Percentiles rank a stretch among this genome's conserved stretches.
Evolutionary conservation across 2,113 vertebrate genomes (phyloP).

Genomic region (Brachirus orientalis): DNA sequence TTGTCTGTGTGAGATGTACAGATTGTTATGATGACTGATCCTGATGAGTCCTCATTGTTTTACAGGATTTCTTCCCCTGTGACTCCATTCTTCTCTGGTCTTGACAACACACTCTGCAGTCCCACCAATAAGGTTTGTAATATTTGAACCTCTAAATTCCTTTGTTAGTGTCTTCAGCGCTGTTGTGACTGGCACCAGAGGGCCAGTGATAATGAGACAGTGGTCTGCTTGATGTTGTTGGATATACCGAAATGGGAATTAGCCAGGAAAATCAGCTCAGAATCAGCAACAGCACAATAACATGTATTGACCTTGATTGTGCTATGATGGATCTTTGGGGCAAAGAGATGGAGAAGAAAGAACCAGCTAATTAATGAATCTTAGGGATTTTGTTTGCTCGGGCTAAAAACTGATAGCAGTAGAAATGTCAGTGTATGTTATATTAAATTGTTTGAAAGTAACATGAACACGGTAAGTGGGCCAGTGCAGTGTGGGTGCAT

Average conservation of each 20-base stretch:
- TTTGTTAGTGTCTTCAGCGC: conserved; percentile 18
- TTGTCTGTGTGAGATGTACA: background rate
- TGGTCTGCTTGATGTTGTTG: conserved; percentile 37
- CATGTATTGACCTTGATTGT: conserved; percentile 68
- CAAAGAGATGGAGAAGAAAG: conserved; percentile 32
- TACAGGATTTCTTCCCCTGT: conserved; percentile 54
- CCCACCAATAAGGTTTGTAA: conserved; percentile 44
- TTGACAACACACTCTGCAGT: conserved; percentile 19
- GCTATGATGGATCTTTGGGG: conserved; percentile 42
- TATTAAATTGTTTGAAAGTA: conserved; percentile 46
- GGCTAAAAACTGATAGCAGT: conserved; percentile 42
- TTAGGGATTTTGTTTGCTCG: conserved; percentile 38
- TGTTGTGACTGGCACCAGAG: conserved; percentile 24
- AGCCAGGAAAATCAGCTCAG: conserved; percentile 51
- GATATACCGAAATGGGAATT: conserved; percentile 37
- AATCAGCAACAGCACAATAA: conserved; percentile 40
- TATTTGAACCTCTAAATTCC: background rate
- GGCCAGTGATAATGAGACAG: conserved; percentile 41
- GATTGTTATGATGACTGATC: conserved; percentile 10
- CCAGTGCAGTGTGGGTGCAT: conserved; percentile 27
- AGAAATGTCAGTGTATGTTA: conserved; percentile 51
- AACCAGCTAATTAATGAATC: conserved; percentile 47
- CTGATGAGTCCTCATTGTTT: conserved; percentile 48
- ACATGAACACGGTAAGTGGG: conserved; percentile 32
- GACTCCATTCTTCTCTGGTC: conserved; percentile 29